Base-by-base conservation (phyloP, 2,888 invertebrate species). In the Rhyacophila evoluta region DNA sequence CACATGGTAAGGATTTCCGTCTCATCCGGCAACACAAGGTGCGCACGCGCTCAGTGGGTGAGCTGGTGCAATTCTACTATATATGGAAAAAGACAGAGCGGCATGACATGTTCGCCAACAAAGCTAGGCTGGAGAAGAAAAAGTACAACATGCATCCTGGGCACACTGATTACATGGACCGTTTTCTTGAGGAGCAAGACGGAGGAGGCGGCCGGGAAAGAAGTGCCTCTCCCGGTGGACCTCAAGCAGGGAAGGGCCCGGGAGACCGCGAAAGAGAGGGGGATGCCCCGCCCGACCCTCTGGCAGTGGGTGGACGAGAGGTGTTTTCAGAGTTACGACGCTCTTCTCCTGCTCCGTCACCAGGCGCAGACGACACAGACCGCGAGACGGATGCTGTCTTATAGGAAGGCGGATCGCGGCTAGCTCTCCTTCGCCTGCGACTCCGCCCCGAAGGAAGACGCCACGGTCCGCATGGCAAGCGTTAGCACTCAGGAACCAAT, bases 21-120 rank as follows among this genome's bases (percentile, higher is more conserved):
- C 91, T 95, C 82, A 98, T 99, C 85, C 95, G 97, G 84, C 95
- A 96, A 85, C 94, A 97, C 85, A 98, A 97, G 91, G 98, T 98
- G 70, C 92, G 96, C 84, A 98, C 98, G 78, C 91, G 98, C 83
- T 96, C 97, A 6, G 98, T 99, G 67, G 97, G 98, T 36, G 99
- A 99, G 87, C 89, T 99, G 81, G 98, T 99, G 11, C 97, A 98
- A 86, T 99, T 99, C 89, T 96, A 96, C 87, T 96, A 96, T 84
- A 91, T 98, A 76, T 99, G 99, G 99, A 99, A 99, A 88, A 99
- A 99, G 88, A 98, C 98, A 28, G 98, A 98, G 85, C 91, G 99
- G 15, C 98, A 98, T 87, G 99, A 99, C 88, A 94, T 94, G 84
- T 94, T 94, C 86, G 97, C 97, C 0, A 95, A 96, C 85, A 96